phyloP scores from a whole-genome alignment of 2,113 vertebrate genomes.

The Phyllostomus discolor region DNA sequence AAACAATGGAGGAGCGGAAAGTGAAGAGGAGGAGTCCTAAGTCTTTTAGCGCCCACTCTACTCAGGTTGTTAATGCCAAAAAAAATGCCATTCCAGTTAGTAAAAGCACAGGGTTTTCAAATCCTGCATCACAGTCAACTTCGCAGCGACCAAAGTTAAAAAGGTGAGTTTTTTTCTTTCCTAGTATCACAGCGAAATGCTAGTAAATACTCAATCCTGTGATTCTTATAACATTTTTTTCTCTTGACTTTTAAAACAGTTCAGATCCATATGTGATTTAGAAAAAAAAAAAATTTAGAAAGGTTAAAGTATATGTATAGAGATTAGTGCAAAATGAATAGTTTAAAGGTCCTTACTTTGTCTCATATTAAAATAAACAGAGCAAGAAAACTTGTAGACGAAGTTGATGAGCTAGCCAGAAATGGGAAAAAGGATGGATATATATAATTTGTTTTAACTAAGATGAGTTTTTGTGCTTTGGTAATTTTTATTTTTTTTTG shows the following conservation, averaged over 20 bases:
- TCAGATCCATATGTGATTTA: background rate
- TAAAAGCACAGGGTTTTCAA: constrained; percentile 85
- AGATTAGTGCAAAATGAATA: background rate
- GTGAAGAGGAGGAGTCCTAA: constrained; percentile 93
- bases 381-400: background rate
- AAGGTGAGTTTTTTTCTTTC: constrained; percentile 80
- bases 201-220: background rate
- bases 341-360: background rate
- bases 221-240: background rate
- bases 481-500: background rate
- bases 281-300: background rate
- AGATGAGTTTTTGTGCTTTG: background rate
- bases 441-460: background rate
- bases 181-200: background rate
- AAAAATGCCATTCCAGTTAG: constrained; percentile 83
- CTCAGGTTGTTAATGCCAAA: constrained; percentile 81
- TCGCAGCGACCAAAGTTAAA: constrained; percentile 89
- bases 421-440: background rate
- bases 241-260: background rate
- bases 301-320: background rate
- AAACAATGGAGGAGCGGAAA: constrained; percentile 93
- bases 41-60: constrained; percentile 83
- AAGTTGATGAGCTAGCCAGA: background rate
- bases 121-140: constrained; percentile 81
- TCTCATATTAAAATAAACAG: background rate